Evolutionary conservation across 1,140 invertebrate genomes (phyloP), one percentile per base, ranked within the genome.

Genomic region (Drosophila pruinosa): DNA sequence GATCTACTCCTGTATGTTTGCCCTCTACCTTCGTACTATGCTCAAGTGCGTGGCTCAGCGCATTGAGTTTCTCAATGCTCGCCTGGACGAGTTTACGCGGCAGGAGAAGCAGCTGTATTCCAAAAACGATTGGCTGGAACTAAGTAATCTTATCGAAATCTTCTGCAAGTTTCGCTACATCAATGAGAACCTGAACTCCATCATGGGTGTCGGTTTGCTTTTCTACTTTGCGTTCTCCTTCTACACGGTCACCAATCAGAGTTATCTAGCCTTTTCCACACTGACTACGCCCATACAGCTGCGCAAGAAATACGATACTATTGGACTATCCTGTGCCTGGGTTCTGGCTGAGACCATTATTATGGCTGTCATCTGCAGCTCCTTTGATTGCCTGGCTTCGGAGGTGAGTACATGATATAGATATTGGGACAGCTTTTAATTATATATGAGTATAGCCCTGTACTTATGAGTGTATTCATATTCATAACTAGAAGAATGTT

Each of bases 141-240:
- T 86, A 7, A 75, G 85, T 12, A 86, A 72, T 17, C 64, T 89
- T 1, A 89, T 89, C 15, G 83, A 89, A 22, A 50, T 80, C 3
- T 78, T 88, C 8, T 89, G 85, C 50, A 89, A 85, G 4, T 81
- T 89, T 14, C 78, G 83, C 22, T 85, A 89, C 52, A 85, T 89
- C 14, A 77, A 72, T 4, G 83, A 89, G 45, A 89, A 79, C 14
- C 65, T 89, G 10, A 89, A 89, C 28, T 58, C 65, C 3, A 73
- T 83, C 10, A 70, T 62, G 0, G 83, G 83, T 1, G 85, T 89
- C 1, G 65, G 72, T 0, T 8, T 89, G 2, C 38, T 89, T 0
- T 89, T 89, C 62, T 86, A 58, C 52, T 89, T 89, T 1, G 83
- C 79, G 5, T 89, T 88, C 57, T 67, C 85, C 31, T 89, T 89